Evolutionary conservation across 2,888 invertebrate species (phyloP), one percentile per base, ranked within the genome.

Genomic region (Heliconius aoede): DNA sequence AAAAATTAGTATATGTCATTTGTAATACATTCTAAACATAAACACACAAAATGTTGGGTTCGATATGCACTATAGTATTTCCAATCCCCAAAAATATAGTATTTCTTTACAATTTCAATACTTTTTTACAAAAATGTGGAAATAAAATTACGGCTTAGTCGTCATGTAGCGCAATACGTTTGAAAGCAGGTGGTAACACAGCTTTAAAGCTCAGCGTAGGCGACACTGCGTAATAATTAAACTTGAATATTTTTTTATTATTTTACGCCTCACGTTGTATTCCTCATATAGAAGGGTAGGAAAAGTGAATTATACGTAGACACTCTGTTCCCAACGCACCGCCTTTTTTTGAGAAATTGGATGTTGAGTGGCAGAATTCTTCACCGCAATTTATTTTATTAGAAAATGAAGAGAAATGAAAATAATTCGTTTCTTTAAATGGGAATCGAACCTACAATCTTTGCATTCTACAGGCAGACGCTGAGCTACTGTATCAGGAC

Each of bases 211-310:
- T 24, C n/a, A 32, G 80, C 79, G 79, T 81, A 78, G 79, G 81
- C 79, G 79, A 76, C 76, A 76, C 73, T 51, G 55, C 4, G 55
- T 77, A 58, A n/a, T 51, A 80, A 80, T 80, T 81, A 80, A 78
- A 78, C 72, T 68, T 61, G 67, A 69, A 72, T 76, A 60, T 24
- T 65, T 36, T 62, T n/a, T 36, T 36, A 1, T 32, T 36, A 24
- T 36, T 46, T 46, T 18, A 18, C 7, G 18, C 18, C 18, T 46
- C 46, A 46, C 46, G 18, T 46, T 18, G 46, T 18, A 46, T 18
- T 18, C 18, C 18, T 18, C 15, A 46, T 46, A 46, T 18, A n/a
- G 55, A 11, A 21, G 9, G n/a, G 55, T 9, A n/a, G 9, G 21
- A 1, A 55, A n/a, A 55, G n/a, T 8, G 55, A 21, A 3, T n/a